Conservation (phyloP, 2,113 vertebrate species). For the Pteropus alecto region DNA sequence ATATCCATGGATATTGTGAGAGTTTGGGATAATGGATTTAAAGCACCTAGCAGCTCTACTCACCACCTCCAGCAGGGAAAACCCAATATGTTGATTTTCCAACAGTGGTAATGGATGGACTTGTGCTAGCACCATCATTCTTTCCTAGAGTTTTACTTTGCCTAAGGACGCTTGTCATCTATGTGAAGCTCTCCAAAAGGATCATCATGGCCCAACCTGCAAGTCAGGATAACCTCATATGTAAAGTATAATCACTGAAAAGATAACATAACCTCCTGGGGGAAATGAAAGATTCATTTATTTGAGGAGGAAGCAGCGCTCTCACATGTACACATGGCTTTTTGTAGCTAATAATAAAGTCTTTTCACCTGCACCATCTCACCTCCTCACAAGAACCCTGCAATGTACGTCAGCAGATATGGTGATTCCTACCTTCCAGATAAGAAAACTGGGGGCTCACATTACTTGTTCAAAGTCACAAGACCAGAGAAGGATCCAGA, state of each 20-base stretch:
- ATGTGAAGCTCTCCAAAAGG: background rate
- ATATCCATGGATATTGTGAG: background rate
- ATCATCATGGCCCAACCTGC: background rate
- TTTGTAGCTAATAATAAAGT: background rate
- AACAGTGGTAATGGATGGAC: background rate
- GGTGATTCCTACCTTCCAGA: background rate
- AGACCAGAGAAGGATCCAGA: background rate
- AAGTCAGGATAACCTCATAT: background rate
- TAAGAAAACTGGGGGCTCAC: background rate
- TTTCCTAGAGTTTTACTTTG: background rate
- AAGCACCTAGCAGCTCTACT: background rate
- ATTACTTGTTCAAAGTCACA: background rate
- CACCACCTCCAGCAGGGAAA: background rate
- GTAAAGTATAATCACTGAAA: background rate
- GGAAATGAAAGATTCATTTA: constrained; percentile 12
- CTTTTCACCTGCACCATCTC: background rate
- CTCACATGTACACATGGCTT: background rate
- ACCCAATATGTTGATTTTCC: background rate
- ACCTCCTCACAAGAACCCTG: background rate
- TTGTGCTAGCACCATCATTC: background rate
- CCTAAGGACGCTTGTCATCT: background rate
- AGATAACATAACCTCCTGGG: background rate
- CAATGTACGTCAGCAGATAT: background rate
- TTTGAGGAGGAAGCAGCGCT: constrained; percentile 24
- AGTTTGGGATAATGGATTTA: background rate